Evolutionary conservation across 2,797 vertebrate species (phyloP), one percentile per base, ranked within the genome.

Genomic region (Pogoniulus pusillus): DNA sequence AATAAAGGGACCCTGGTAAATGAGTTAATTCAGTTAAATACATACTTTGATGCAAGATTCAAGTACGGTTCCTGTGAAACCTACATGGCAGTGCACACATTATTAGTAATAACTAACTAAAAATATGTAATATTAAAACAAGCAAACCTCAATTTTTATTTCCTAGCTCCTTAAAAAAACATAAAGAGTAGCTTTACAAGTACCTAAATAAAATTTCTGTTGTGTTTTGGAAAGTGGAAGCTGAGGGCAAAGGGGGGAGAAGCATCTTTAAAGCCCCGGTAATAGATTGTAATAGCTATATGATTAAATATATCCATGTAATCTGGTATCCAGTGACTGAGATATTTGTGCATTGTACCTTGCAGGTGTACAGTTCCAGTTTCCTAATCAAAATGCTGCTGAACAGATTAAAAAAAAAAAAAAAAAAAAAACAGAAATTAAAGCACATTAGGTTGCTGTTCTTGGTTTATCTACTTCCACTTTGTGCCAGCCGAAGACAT

Each of bases 341-440:
- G 35, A 54, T 13, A 59, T 63, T 49, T 60, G 30, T 14, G 16
- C 8, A 15, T 26, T 32, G 5, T 55, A 78, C 32, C n/a, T 73
- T 78, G 53, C 49, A 81, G 47, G 69, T 41, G 32, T 27, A 77
- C 14, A 75, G 22, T 27, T 91, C 57, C 22, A 10, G 3, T 59
- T 39, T 29, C 43, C 87, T 66, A 78, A 77, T 64, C 55, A 87
- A 94, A 93, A 93, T 62, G 11, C 78, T 63, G 83, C 39, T 49
- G 53, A 82, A 78, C 27, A 76, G 54, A 54, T 53, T 85, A 68
- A 89, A 79, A 26, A 84, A n/a, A 37, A 37, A 37, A 37, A 37
- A 9, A 37, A 37, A 37, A 37, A 92, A 77, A 15, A 41, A 41
- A 39, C 27, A 83, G 71, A 87, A 91, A 91, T 68, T 17, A 11